Base-by-base conservation (phyloP, 2,888 invertebrate species). In the Taphrorychus bicolor region DNA sequence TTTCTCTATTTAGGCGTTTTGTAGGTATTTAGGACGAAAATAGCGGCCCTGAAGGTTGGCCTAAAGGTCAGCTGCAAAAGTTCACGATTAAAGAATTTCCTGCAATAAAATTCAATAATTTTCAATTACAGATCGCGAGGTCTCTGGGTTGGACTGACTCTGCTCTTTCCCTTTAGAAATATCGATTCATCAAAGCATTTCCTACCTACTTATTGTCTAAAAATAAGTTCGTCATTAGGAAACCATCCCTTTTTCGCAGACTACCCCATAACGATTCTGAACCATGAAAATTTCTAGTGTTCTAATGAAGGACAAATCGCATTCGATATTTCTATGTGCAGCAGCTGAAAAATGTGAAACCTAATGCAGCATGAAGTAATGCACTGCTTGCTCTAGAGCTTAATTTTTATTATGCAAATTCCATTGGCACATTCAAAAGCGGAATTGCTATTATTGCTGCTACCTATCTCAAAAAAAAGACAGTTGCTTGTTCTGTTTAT, bases 111-210 rank as follows among this genome's bases (percentile, higher is more conserved):
- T 32, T 32, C 11, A 2, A 3, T 32, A 32, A 32, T 32, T 32
- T 32, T 45, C 45, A 45, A 45, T 45, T 45, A 17, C 23, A 41
- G 21, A 1, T 53, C 7, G 53, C 60, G 60, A 61, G 60, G 52
- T 61, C 60, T 53, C 60, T 11, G 53, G 52, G 52, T 61, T 61
- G 53, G 53, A 61, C 60, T 53, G 53, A 22, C 52, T 22, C 45
- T 17, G 18, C 9, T 45, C 11, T 45, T 45, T 45, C 45, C 11
- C 32, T 32, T 9, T 32, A 9, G 7, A 1, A 7, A 54, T 22
- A 60, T 42, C 40, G 16, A 60, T 52, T 42, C 9, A 23, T 4
- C 42, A 22, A 60, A 60, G 7, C 11, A 32, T 9, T 32, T 32
- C 32, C 3, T 16, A 45, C 45, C 45, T 17, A 22, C 18, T 22